Evolutionary conservation across 2,113 vertebrate species (phyloP), one percentile per base, ranked within the genome.

Genomic region (Ascaphus truei): DNA sequence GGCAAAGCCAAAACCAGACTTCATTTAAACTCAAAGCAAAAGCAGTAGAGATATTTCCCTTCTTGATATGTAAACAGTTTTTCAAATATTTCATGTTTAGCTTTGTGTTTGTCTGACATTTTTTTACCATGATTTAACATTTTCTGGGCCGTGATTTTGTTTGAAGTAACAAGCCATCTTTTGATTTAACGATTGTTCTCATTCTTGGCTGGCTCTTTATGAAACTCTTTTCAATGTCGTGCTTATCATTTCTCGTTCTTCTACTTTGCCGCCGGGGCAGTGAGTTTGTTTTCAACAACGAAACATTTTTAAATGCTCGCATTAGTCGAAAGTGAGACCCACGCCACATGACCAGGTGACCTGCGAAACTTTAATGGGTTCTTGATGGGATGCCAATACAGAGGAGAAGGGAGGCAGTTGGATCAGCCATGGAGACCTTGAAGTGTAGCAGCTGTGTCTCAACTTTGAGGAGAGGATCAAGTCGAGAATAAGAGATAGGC

Each of bases 401-500:
- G 51, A 68, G 62, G 37, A 26, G 29, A 79, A 78, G 74, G 78
- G 80, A 82, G 77, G 26, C 59, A 78, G 74, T 76, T 81, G 83
- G 77, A 81, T 86, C 83, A 86, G 85, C 81, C 83, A 83, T 77
- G 68, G 77, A 83, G 88, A 88, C 89, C 87, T 87, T 89, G 84
- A 94, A 94, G 91, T 89, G 88, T 85, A 89, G 91, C 95, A 96
- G 96, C 95, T 96, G 96, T 91, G 93, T 73, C 74, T 89, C 85
- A 91, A 93, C 94, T 95, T 93, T 93, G 90, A 94, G 93, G 88
- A 90, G 84, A 85, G 89, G 92, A 93, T 94, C 89, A 93, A 92
- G 88, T 87, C 72, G 88, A 89, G 89, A 91, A 92, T 92, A 93
- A 92, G 93, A 96, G 93, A 93, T 92, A 94, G 93, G 94, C 95